A percentile compares a stretch with the other conserved stretches of the same genome.
Evolutionary conservation across 2,797 vertebrate genomes (phyloP).

Genomic region (Eurystomus glaucurus): DNA sequence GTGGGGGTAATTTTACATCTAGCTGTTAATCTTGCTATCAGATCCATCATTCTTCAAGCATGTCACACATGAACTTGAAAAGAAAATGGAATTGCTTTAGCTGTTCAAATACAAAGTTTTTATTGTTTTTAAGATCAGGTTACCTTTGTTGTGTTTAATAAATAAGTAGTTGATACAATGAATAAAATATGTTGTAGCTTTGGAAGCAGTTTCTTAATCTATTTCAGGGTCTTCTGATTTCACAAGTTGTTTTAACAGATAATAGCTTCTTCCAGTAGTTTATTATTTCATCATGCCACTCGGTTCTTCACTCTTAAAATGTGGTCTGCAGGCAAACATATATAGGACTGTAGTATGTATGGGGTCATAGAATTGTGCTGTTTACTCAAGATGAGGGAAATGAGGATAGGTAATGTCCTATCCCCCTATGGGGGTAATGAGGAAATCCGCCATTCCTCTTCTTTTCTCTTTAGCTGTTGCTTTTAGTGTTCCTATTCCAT

Average conservation of each 20-base stretch:
- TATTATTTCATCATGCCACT: background rate
- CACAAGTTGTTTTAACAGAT: background rate
- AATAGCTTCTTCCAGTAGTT: background rate
- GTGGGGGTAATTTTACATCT: background rate
- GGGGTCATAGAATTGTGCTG: background rate
- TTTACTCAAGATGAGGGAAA: background rate
- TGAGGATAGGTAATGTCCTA: background rate
- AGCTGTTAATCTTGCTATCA: background rate
- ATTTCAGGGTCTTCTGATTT: background rate
- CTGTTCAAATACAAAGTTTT: background rate
- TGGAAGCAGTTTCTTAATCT: background rate
- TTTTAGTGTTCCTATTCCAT: background rate
- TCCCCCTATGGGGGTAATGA: background rate
- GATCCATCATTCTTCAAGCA: background rate
- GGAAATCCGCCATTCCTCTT: background rate
- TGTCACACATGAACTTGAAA: background rate
- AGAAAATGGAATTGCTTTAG: background rate
- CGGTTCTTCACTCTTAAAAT: background rate
- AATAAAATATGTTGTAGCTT: background rate
- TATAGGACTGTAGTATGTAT: background rate
- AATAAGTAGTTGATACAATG: background rate
- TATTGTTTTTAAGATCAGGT: background rate
- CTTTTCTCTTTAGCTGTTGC: background rate
- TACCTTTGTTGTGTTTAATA: background rate
- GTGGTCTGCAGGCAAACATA: background rate